Evolutionary conservation across 2,797 vertebrate species (phyloP), one percentile per base, ranked within the genome.

Genomic region (Menidia menidia): DNA sequence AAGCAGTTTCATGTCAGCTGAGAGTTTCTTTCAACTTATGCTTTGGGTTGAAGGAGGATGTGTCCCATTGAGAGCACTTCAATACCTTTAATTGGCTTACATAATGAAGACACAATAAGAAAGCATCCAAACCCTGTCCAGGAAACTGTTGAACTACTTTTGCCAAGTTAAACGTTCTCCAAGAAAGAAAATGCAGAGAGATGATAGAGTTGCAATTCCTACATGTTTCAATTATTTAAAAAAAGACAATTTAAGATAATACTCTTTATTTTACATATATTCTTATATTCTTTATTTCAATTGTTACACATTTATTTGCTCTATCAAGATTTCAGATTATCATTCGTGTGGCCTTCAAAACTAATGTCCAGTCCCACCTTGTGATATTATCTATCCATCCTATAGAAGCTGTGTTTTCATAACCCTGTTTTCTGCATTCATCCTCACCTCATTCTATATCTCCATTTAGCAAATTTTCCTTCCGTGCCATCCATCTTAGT

Each of bases 391-490:
- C 70, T 81, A 39, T 7, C 64, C 73, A 72, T 64, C 71, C 71
- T 45, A 44, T 19, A 60, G 31, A 42, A 73, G 71, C 71, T 75
- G 53, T 64, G 57, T 65, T 77, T 76, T 70, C 54, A 76, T 73
- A 66, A 54, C 64, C 66, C 32, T 73, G 72, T 68, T 73, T 42
- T 44, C 56, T 6, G 25, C 4, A 47, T 56, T 4, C 14, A 14
- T 42, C 41, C 69, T 73, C 60, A 69, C 60, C 78, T 73, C 68
- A 84, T 81, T 81, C 70, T 76, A 84, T 79, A 81, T 73, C 68
- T 68, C 71, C 75, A 75, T 86, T 89, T 81, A 71, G 88, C 84
- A 89, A 77, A 82, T 82, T 78, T 60, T 43, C 61, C 80, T 67
- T 31, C 58, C 52, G 58, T 2, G 31, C 70, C 79, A 88, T 87